Base-by-base conservation (phyloP, 2,797 vertebrate species). In the Ficedula albicollis region DNA sequence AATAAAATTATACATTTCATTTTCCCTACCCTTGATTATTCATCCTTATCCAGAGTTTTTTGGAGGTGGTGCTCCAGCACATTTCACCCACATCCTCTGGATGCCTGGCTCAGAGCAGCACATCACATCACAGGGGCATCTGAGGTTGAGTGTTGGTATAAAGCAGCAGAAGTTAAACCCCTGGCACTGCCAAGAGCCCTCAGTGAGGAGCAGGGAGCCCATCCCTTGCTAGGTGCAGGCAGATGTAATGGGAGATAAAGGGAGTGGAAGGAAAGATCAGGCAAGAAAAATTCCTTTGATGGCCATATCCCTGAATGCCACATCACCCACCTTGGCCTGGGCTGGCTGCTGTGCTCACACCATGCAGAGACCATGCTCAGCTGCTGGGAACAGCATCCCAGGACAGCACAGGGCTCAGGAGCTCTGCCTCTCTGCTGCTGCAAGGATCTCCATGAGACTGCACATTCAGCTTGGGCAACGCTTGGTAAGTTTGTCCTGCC, bases 351-450 rank as follows among this genome's bases (percentile, higher is more conserved):
- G 15, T 4, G 15, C 29, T 80, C 66, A 60, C 48, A 69, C 32
- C 41, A n/a, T 0, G 0, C 58, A 68, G 54, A 76, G 44, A 39
- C 23, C 36, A 36, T 0, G 0, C 46, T 22, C 38, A 13, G 21
- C 15, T 5, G 46, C 68, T 90, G 60, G 30, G 39, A 88, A 21
- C 2, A 10, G 13, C 5, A 2, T 6, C 49, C 27, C 46, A 13
- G 55, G 15, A 23, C 51, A 87, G 36, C 60, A n/a, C 1, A 25
- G n/a, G 2, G 39, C 59, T 39, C 60, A n/a, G 36, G 36, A 36
- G 12, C 51, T 52, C 69, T 87, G 54, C 58, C 58, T 36, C 59
- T 38, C 67, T 76, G 38, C 46, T 17, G 0, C 46, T 14, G 30
- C 6, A 5, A 38, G 16, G 18, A 22, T 9, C 49, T 34, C 60